Evolutionary conservation across 1,140 invertebrate genomes (phyloP), one percentile per base, ranked within the genome.

Genomic region (Lepidurus apus): DNA sequence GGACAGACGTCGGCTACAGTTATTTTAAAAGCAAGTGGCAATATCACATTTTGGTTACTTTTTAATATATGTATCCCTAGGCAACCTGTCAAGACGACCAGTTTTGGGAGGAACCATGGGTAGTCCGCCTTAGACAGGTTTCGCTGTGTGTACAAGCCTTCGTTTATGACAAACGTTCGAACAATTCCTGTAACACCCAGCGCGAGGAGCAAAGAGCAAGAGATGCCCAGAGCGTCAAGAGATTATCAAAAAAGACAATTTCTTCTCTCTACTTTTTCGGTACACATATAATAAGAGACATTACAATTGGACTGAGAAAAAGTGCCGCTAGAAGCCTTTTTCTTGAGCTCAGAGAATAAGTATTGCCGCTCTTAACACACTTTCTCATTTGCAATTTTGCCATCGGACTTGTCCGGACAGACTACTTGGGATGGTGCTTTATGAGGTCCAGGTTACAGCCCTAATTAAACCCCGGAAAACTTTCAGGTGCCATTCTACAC

Each of bases 371-470:
- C 53, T 13, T 65, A n/a, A 65, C 53, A 65, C 53, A 65, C 53
- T 65, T 65, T 65, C 53, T 65, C 53, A 65, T 65, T 65, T 65
- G 53, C 53, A 65, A 65, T 65, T 21, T 65, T 65, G 53, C 53
- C 53, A 65, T 65, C 53, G 53, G 34, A 65, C 53, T 21, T 65
- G 53, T 65, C 53, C 53, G 21, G n/a, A 21, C 2, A 65, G 53
- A 65, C 53, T 65, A n/a, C 53, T 65, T 65, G 53, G 53, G 53
- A 65, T 65, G 53, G 53, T 65, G 53, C 53, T 65, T 65, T 65
- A 65, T 65, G 53, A 65, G 53, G 53, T 65, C 53, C 53, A 65
- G 53, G 53, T 65, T 65, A 65, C n/a, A 7, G 53, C 53, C 53
- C 53, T 65, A 65, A 65, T 65, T 65, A 65, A 65, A 65, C 53